phyloP scores from a whole-genome alignment of 2,797 vertebrate species.

The Rousettus madagascariensis region DNA sequence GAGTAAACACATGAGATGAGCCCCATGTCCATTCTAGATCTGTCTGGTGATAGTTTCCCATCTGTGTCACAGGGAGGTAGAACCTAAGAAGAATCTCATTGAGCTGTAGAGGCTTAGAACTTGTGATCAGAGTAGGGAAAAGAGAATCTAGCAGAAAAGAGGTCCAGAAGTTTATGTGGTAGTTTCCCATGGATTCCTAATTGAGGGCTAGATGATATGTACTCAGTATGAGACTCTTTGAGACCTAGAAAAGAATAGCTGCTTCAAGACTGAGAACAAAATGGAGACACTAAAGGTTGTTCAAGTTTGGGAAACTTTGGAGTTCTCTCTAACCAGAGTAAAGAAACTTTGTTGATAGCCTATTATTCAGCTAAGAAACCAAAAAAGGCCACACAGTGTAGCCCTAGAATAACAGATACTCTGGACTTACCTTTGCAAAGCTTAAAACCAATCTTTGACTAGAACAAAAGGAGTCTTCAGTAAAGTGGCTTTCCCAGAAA shows the following conservation, averaged over 20 bases:
- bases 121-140: background rate
- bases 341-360: background rate
- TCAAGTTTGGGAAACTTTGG: background rate
- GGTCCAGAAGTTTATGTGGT: fast-evolving
- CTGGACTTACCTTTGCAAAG: background rate
- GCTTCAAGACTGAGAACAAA: background rate
- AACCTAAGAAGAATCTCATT: background rate
- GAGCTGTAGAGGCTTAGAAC: fast-evolving
- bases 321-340: background rate
- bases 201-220: background rate
- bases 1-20: background rate
- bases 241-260: background rate
- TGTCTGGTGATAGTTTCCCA: background rate
- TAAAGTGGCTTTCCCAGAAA: background rate
- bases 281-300: background rate
- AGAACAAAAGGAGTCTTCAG: background rate
- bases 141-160: background rate
- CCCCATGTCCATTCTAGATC: background rate
- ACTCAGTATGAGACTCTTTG: background rate
- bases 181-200: background rate
- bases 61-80: fast-evolving
- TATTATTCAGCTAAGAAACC: background rate
- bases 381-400: background rate
- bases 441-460: background rate
- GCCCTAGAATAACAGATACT: background rate